Conservation (phyloP, 2,113 vertebrate species). For the Lepus europaeus region DNA sequence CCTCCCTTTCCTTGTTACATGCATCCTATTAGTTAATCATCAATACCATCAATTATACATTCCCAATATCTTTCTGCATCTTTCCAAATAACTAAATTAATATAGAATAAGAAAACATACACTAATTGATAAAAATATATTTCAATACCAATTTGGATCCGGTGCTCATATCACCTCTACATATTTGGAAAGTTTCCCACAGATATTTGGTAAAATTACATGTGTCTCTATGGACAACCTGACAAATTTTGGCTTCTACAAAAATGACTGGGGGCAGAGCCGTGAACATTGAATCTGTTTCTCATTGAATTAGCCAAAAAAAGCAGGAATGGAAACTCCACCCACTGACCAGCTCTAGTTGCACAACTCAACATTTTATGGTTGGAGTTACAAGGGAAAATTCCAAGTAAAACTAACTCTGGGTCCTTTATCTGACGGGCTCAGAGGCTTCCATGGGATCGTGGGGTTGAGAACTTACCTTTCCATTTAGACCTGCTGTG, state of each 20-base stretch:
- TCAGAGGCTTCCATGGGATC: constrained; percentile 15
- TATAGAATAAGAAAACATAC: not conserved
- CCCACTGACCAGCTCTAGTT: constrained; percentile 38
- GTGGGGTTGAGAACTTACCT: not conserved
- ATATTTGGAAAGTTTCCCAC: constrained; percentile 8
- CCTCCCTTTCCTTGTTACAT: not conserved
- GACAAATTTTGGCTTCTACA: constrained; percentile 58
- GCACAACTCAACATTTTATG: constrained; percentile 60
- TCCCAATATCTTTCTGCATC: constrained; percentile 18
- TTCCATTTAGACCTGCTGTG: constrained; percentile 14
- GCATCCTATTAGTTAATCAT: not conserved
- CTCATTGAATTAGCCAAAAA: constrained; percentile 71
- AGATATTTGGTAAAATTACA: constrained; percentile 40
- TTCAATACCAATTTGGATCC: not conserved
- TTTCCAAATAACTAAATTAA: not conserved
- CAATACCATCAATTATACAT: not conserved
- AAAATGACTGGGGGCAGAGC: constrained; percentile 46
- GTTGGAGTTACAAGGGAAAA: constrained; percentile 36
- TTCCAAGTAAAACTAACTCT: constrained; percentile 23
- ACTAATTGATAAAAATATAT: constrained; percentile 32
- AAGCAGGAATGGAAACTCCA: constrained; percentile 66
- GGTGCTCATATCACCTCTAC: constrained; percentile 23
- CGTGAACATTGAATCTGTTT: constrained; percentile 74
- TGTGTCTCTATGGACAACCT: constrained; percentile 35
- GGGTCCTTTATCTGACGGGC: constrained; percentile 30